These are phyloP conservation scores for Cyrtonyx montezumae DNA, from an alignment of 2,113 vertebrate species.

Conservation along the genomic window DNA sequence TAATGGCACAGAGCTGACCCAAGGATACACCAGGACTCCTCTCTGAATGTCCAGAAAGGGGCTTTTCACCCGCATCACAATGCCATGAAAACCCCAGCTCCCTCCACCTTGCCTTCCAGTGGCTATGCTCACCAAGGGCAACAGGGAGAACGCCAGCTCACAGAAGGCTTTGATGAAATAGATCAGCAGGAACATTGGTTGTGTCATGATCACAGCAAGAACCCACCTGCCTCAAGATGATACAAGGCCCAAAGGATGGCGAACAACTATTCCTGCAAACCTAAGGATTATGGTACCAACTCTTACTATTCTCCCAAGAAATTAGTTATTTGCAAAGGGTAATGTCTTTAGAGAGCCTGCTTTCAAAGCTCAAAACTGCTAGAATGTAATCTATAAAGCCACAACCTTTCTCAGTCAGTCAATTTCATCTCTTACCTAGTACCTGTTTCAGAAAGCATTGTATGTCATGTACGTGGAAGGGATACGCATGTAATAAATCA, in stretches of 20 bases:
- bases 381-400: not conserved
- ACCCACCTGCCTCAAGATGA: not conserved
- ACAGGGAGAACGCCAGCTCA: not conserved
- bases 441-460: not conserved
- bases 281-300: not conserved
- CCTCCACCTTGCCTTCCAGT: not conserved
- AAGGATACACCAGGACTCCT: not conserved
- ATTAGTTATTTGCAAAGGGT: not conserved
- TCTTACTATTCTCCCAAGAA: not conserved
- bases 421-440: not conserved
- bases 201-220: not conserved
- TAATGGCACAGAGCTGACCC: constrained; percentile 41
- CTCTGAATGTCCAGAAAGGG: constrained; percentile 32
- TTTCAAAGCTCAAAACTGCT: not conserved
- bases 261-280: not conserved
- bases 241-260: not conserved
- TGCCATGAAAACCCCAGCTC: not conserved
- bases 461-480: not conserved
- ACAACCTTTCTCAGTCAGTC: not conserved
- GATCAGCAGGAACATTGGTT: not conserved
- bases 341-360: not conserved
- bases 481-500: not conserved
- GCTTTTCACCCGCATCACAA: constrained; percentile 45
- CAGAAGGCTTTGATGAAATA: constrained; percentile 14
- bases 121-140: not conserved